These are phyloP conservation scores for Charina bottae DNA, from an alignment of 2,113 vertebrate species.

Conservation along the genomic window DNA sequence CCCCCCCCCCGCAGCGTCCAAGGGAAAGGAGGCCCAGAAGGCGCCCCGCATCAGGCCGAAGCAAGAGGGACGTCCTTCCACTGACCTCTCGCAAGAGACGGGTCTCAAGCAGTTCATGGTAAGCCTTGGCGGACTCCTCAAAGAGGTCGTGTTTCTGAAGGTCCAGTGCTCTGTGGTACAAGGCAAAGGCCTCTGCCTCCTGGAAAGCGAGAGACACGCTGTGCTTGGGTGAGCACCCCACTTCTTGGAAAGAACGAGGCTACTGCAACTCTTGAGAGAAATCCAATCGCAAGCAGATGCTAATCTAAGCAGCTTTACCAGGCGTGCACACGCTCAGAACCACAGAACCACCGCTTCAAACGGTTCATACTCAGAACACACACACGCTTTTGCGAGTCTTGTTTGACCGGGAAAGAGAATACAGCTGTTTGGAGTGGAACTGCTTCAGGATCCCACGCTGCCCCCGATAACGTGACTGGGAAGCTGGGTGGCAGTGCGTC, in stretches of 20 bases:
- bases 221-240: not conserved
- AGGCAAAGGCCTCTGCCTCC: constrained; percentile 97
- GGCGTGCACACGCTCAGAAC: not conserved
- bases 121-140: constrained; percentile 93
- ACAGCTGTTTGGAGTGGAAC: not conserved
- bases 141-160: constrained; percentile 96
- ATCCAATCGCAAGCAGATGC: not conserved
- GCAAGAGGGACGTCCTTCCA: not conserved
- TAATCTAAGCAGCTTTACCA: not conserved
- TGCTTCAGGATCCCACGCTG: not conserved
- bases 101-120: constrained; percentile 93
- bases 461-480: not conserved
- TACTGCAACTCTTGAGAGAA: not conserved
- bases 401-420: not conserved
- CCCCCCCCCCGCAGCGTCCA: too few species aligned
- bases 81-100: constrained; percentile 93
- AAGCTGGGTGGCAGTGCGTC: not conserved
- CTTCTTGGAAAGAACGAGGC: not conserved
- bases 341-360: not conserved
- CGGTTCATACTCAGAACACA: not conserved
- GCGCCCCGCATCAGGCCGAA: not conserved
- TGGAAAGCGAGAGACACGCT: constrained; percentile 55
- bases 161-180: constrained; percentile 96
- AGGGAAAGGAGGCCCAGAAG: not conserved
- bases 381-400: not conserved